Conservation (phyloP, 2,797 vertebrate genomes). For the Amphiprion clarkii region DNA sequence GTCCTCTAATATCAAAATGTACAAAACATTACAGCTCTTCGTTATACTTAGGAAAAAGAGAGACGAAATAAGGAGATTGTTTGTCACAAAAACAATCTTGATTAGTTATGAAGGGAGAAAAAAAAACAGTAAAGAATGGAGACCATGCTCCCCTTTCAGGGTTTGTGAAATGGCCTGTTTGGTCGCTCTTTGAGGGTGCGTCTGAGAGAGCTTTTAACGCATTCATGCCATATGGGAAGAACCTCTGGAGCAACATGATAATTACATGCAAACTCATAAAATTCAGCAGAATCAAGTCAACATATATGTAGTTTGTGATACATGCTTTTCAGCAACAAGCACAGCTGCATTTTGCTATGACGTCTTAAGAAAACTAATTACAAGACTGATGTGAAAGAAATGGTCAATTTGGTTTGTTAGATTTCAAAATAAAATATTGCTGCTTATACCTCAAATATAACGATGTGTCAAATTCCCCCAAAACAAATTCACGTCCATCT, state of each 20-base stretch:
- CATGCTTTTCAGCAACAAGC: constrained; percentile 16
- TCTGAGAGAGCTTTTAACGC: constrained; percentile 29
- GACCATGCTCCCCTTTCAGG: constrained; percentile 37
- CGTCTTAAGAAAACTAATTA: constrained; percentile 15
- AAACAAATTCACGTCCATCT: neutral
- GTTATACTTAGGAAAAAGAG: constrained; percentile 69
- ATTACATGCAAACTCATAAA: constrained; percentile 10
- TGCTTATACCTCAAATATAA: constrained; percentile 15
- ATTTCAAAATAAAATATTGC: constrained; percentile 29
- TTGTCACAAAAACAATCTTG: constrained; percentile 74
- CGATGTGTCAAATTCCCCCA: constrained; percentile 3
- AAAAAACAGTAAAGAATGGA: constrained; percentile 14
- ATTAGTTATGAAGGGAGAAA: constrained; percentile 61
- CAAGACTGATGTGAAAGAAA: constrained; percentile 15
- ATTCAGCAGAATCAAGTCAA: constrained; percentile 5
- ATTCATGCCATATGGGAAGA: constrained; percentile 53
- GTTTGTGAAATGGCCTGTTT: constrained; percentile 23
- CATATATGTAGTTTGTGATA: neutral
- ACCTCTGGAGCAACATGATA: constrained; percentile 6
- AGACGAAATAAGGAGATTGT: constrained; percentile 67
- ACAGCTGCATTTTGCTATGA: neutral
- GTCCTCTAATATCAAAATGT: constrained; percentile 88
- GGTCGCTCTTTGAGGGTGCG: constrained; percentile 24
- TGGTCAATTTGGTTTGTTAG: constrained; percentile 33
- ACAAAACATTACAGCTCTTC: constrained; percentile 83